phyloP scores from a whole-genome alignment of 1,140 invertebrate species.

The Lepeophtheirus salmonis region DNA sequence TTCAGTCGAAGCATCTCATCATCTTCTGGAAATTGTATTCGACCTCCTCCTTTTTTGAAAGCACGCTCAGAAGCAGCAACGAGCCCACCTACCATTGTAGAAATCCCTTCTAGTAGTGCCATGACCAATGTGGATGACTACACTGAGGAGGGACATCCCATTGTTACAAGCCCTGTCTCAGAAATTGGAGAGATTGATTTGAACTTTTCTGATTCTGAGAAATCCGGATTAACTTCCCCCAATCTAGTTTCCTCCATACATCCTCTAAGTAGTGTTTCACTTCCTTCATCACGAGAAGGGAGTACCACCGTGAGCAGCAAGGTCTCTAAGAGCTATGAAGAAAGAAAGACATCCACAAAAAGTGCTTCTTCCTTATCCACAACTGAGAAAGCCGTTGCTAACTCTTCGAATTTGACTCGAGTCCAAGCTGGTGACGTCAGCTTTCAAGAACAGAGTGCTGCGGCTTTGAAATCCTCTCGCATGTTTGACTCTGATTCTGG shows the following conservation, averaged over 20 bases:
- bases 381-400: slow-evolving; percentile 47
- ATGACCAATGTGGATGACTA: neutral
- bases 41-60: neutral
- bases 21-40: neutral
- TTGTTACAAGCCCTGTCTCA: slow-evolving; percentile 9
- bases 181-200: neutral
- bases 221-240: slow-evolving; percentile 1
- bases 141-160: neutral
- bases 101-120: neutral
- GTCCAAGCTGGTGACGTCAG: slow-evolving; percentile 55
- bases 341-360: slow-evolving; percentile 11
- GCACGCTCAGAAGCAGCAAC: slow-evolving; percentile 1
- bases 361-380: slow-evolving; percentile 36
- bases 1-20: neutral
- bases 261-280: neutral
- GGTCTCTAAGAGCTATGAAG: slow-evolving; percentile 12
- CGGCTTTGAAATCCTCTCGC: slow-evolving; percentile 37
- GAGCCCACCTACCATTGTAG: neutral
- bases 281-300: neutral
- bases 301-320: slow-evolving; percentile 1
- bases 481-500: slow-evolving; percentile 44
- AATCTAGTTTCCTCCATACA: slow-evolving; percentile 17
- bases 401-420: slow-evolving; percentile 52
- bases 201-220: neutral
- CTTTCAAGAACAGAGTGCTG: slow-evolving; percentile 48